Conservation (phyloP, 2,113 vertebrate genomes). For the Scolopax mira region DNA sequence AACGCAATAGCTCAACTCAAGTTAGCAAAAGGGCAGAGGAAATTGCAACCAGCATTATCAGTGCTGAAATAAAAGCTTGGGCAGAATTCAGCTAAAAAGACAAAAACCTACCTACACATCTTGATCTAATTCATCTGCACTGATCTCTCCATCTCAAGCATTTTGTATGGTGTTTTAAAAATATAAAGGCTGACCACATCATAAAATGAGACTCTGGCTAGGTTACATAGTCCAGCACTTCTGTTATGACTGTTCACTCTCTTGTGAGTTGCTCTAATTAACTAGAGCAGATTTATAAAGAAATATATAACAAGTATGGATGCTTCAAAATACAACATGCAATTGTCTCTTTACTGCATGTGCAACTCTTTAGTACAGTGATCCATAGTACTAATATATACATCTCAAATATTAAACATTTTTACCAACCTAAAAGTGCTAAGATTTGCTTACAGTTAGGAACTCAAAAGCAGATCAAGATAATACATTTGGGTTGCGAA, state of each 20-base stretch:
- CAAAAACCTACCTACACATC: too few relatives aligned
- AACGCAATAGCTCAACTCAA: neutral
- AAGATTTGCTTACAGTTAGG: neutral
- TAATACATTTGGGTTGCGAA: neutral
- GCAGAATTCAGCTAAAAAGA: neutral
- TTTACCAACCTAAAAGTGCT: neutral
- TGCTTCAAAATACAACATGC: neutral
- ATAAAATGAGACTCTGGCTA: neutral
- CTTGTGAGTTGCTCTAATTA: neutral
- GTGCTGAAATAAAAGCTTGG: neutral
- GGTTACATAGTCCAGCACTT: neutral
- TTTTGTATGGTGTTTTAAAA: neutral
- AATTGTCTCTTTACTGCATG: neutral
- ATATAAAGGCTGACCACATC: neutral
- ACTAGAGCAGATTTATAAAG: neutral
- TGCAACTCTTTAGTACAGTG: neutral
- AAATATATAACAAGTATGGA: neutral
- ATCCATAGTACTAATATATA: neutral
- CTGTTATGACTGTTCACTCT: neutral
- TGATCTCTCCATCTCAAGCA: neutral
- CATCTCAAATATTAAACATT: neutral
- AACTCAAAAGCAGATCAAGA: neutral
- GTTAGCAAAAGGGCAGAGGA: neutral
- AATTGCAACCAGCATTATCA: neutral
- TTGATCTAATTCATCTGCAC: neutral